A percentile compares a stretch with the other conserved stretches of the same genome.
phyloP scores from a whole-genome alignment of 2,797 vertebrate genomes.

The Yasuhikotakia modesta region DNA sequence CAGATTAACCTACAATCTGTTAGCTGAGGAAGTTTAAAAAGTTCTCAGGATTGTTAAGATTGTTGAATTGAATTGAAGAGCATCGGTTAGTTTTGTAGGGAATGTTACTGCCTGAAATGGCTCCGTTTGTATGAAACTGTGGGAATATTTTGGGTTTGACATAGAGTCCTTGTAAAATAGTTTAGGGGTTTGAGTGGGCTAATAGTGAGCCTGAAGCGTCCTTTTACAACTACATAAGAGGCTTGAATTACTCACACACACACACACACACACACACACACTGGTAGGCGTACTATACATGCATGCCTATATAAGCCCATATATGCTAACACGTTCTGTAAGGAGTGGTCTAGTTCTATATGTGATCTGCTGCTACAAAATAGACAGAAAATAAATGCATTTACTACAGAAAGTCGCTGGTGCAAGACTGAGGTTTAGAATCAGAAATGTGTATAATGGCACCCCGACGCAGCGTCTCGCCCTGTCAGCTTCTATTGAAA shows the following conservation, averaged over 20 bases:
- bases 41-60: too few species aligned
- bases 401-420: too few species aligned
- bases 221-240: slow-evolving; percentile 38
- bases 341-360: neutral
- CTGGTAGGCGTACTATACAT: neutral
- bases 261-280: neutral
- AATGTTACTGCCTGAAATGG: slow-evolving; percentile 8
- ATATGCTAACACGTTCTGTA: neutral
- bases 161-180: slow-evolving; percentile 57
- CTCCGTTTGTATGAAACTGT: slow-evolving; percentile 32
- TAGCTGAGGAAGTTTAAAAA: neutral
- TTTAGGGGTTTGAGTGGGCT: slow-evolving; percentile 56
- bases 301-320: too few species aligned
- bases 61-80: neutral
- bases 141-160: slow-evolving; percentile 56
- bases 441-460: too few species aligned
- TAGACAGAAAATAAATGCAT: too few species aligned
- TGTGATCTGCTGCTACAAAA: too few species aligned
- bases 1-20: too few species aligned
- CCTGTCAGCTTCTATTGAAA: neutral
- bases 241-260: slow-evolving; percentile 34
- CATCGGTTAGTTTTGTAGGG: neutral
- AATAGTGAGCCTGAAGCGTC: slow-evolving; percentile 48
- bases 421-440: too few species aligned
- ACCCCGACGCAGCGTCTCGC: neutral